A percentile compares a stretch with the other conserved stretches of the same genome.
Conservation (phyloP, 2,113 vertebrate species). For the Okapia johnstoni region DNA sequence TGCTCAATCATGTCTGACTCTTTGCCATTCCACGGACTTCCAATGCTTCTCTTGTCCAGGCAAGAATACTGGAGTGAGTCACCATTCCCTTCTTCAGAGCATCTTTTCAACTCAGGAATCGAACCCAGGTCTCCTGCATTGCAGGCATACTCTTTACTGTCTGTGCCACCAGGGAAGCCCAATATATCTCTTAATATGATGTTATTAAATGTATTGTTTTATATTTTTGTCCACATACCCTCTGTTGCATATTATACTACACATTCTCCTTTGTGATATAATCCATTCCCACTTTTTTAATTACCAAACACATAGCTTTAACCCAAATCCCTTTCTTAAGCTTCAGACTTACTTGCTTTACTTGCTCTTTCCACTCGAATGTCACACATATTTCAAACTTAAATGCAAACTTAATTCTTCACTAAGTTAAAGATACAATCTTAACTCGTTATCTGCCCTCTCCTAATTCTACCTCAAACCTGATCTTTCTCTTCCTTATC, state of each 20-base stretch:
- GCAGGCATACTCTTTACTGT: neutral
- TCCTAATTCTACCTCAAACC: neutral
- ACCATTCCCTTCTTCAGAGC: neutral
- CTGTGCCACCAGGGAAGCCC: neutral
- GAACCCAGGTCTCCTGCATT: neutral
- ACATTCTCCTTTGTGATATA: neutral
- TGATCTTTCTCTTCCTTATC: neutral
- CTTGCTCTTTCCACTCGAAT: neutral
- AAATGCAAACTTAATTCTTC: neutral
- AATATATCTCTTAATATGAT: neutral
- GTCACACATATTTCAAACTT: neutral
- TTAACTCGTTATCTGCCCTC: neutral
- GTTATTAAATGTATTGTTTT: neutral
- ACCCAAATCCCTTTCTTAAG: neutral
- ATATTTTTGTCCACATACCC: neutral
- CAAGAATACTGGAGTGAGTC: neutral
- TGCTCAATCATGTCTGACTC: neutral
- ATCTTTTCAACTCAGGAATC: neutral
- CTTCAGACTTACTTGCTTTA: neutral
- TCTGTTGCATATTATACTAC: neutral
- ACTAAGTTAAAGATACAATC: neutral
- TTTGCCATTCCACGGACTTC: neutral
- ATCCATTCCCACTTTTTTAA: neutral
- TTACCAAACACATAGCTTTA: neutral
- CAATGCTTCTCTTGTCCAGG: neutral